These are phyloP conservation scores for Tolmerus cingulatus DNA, from an alignment of 2,888 invertebrate species.

Conservation along the genomic window DNA sequence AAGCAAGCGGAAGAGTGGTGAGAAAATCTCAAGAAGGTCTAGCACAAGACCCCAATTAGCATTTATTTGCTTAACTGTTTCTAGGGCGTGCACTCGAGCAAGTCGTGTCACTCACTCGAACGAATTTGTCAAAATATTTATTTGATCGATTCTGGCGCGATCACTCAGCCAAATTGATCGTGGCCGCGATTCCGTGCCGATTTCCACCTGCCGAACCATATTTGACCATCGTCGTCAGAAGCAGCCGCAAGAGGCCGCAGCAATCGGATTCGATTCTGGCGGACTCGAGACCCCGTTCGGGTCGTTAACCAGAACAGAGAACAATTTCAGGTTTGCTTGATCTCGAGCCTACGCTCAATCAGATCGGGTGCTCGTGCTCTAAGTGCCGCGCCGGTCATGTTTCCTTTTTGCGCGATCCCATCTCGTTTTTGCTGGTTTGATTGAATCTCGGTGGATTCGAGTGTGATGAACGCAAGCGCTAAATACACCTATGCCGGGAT, in stretches of 20 bases:
- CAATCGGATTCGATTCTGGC: not conserved
- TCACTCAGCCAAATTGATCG: not conserved
- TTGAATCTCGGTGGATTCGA: not conserved
- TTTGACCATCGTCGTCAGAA: not conserved
- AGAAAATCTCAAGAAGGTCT: not conserved
- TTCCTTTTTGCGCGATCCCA: not conserved
- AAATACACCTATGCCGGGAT: not conserved
- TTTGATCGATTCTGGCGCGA: not conserved
- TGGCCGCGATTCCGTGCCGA: not conserved
- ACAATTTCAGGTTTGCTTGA: slow-evolving; percentile 16
- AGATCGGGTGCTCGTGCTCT: not conserved
- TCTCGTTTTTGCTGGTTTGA: not conserved
- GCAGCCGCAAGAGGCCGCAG: not conserved
- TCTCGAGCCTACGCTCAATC: slow-evolving; percentile 1
- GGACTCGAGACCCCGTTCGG: not conserved
- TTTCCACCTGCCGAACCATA: slow-evolving; percentile 27
- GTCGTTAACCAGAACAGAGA: slow-evolving; percentile 25
- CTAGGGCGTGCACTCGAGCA: not conserved
- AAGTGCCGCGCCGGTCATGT: not conserved
- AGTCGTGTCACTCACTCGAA: slow-evolving; percentile 6
- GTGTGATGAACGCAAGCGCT: not conserved
- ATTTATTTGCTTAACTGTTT: not conserved
- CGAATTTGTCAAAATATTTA: slow-evolving; percentile 35
- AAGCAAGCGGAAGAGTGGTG: not conserved
- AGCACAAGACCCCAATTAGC: not conserved